Evolutionary conservation across 1,140 invertebrate genomes (phyloP).

Genomic region (Heliconius hermathena): DNA sequence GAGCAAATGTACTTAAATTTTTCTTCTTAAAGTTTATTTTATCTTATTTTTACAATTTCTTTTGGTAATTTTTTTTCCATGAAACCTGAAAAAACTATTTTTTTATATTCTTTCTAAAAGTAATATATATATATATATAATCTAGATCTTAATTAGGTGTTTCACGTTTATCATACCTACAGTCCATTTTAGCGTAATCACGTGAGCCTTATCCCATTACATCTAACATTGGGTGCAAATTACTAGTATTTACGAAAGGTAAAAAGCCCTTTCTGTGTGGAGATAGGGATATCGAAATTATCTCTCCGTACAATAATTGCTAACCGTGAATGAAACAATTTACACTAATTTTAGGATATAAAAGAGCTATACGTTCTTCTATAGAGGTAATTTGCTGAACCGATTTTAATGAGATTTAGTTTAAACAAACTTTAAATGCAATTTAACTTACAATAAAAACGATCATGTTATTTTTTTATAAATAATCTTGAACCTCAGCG

Average conservation of each 20-base stretch:
- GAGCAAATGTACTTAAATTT: background rate
- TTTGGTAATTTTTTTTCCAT: no score
- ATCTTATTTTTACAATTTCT: background rate
- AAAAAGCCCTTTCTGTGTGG: background rate
- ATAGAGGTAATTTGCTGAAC: background rate
- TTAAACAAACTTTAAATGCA: no score
- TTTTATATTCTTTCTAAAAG: no score
- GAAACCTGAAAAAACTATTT: no score
- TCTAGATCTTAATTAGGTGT: background rate
- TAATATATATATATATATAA: no score
- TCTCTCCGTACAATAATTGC: background rate
- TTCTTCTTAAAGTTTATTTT: background rate
- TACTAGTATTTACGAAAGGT: background rate
- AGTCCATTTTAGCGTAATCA: background rate
- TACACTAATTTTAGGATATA: background rate
- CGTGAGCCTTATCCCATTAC: background rate
- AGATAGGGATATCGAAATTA: background rate
- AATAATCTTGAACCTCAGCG: no score
- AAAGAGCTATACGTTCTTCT: background rate
- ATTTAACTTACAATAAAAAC: no score
- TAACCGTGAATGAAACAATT: background rate
- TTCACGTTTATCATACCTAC: background rate
- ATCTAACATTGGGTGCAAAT: constrained; percentile 10
- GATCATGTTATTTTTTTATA: no score
- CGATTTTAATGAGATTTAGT: no score